These are phyloP conservation scores for Carterocephalus palaemon DNA, from an alignment of 2,888 invertebrate genomes.

Conservation along the genomic window DNA sequence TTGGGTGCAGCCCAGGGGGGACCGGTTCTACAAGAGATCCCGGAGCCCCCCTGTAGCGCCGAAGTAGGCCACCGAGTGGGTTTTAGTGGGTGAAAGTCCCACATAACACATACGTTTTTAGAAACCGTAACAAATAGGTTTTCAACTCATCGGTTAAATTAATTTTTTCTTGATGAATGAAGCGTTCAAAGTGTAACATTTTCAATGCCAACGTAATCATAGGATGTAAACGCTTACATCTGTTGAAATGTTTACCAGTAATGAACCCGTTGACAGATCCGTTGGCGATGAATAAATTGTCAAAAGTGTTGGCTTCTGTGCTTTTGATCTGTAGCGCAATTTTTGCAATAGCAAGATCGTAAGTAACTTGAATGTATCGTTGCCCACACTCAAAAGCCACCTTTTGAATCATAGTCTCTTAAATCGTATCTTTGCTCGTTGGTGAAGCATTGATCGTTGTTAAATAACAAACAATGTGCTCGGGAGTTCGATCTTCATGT, in stretches of 20 bases:
- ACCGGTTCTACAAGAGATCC: too few relatives aligned
- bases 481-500: background rate
- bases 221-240: slow-evolving; percentile 35
- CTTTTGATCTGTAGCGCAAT: slow-evolving; percentile 31
- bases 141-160: too few relatives aligned
- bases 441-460: slow-evolving; percentile 30
- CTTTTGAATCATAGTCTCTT: slow-evolving; percentile 36
- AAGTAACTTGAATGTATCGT: slow-evolving; percentile 25
- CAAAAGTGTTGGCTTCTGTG: slow-evolving; percentile 28
- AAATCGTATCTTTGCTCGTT: slow-evolving; percentile 23
- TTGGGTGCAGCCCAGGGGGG: too few relatives aligned
- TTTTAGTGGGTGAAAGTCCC: too few relatives aligned
- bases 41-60: too few relatives aligned
- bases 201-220: slow-evolving; percentile 27
- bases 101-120: too few relatives aligned
- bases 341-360: slow-evolving; percentile 32
- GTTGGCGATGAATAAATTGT: slow-evolving; percentile 37
- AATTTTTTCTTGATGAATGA: too few relatives aligned
- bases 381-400: slow-evolving; percentile 33
- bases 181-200: slow-evolving; percentile 28
- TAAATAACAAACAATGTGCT: slow-evolving; percentile 24
- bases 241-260: slow-evolving; percentile 40
- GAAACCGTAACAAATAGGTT: too few relatives aligned
- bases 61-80: too few relatives aligned
- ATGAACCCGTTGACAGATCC: slow-evolving; percentile 40